Conservation (phyloP, 1,140 invertebrate species). For the Drosophila prosaltans region DNA sequence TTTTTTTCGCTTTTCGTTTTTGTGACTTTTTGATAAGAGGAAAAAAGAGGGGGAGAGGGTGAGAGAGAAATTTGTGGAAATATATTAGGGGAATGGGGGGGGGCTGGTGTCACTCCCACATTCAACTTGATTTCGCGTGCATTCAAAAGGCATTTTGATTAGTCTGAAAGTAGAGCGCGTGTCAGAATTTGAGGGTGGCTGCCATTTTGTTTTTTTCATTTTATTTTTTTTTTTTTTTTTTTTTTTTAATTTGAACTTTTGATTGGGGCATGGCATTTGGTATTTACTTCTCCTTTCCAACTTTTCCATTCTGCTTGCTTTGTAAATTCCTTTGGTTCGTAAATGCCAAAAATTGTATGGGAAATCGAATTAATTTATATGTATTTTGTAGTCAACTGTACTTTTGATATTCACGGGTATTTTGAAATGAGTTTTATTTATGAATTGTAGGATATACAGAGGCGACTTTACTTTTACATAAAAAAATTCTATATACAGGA, state of each 20-base stretch:
- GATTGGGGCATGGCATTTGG: conserved; percentile 45
- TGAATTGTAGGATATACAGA: no score
- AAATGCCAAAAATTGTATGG: neutral
- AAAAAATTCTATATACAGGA: no score
- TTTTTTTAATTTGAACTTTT: conserved; percentile 61
- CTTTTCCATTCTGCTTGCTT: neutral
- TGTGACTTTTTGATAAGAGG: conserved; percentile 47
- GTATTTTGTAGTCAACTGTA: conserved; percentile 18
- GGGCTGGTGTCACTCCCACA: conserved; percentile 27
- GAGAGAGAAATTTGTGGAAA: no score
- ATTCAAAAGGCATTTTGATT: conserved; percentile 80
- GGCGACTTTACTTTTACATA: no score
- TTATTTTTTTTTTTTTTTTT: conserved; percentile 25
- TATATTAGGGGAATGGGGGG: neutral
- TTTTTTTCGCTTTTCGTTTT: conserved; percentile 35
- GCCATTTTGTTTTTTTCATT: conserved; percentile 44
- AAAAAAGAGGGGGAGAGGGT: no score
- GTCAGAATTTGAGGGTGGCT: conserved; percentile 33
- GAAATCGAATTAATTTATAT: conserved; percentile 9
- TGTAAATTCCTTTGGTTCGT: neutral
- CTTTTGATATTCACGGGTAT: neutral
- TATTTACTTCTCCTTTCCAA: neutral
- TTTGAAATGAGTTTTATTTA: neutral
- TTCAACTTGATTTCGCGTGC: conserved; percentile 71
- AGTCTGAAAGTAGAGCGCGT: conserved; percentile 66